A percentile compares a stretch with the other conserved stretches of the same genome.
Conservation (phyloP, 2,113 vertebrate genomes). For the Catagonus wagneri region DNA sequence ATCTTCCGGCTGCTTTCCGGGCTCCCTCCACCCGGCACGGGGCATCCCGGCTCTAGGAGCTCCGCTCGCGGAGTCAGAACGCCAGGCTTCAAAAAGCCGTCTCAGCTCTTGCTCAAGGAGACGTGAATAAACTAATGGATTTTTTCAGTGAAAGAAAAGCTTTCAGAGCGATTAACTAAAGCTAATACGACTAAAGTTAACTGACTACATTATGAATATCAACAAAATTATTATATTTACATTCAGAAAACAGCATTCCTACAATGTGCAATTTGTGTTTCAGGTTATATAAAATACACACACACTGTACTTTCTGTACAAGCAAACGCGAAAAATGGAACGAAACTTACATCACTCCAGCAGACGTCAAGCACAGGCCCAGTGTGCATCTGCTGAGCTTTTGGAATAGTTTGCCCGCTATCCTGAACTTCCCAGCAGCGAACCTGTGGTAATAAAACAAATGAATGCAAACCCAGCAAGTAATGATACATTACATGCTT, state of each 20-base stretch:
- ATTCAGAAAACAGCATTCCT: not conserved
- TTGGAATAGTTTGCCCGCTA: constrained; percentile 98
- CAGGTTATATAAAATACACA: not conserved
- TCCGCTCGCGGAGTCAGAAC: not conserved
- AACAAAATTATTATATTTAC: not conserved
- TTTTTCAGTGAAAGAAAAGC: constrained; percentile 2
- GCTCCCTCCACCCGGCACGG: not conserved
- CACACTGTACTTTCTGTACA: not conserved
- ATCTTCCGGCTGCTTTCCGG: not conserved
- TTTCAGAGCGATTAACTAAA: not conserved
- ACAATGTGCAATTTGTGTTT: not conserved
- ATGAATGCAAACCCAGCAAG: too few relatives aligned
- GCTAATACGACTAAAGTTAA: not conserved
- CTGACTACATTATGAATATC: not conserved
- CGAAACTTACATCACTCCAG: constrained; percentile 96
- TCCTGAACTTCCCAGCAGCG: constrained; percentile 99
- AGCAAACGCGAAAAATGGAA: not conserved
- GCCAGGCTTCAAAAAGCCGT: not conserved
- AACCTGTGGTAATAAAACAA: constrained; percentile 87
- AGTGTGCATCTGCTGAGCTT: constrained; percentile 99
- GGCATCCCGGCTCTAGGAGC: not conserved
- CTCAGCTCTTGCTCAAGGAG: not conserved
- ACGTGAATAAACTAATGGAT: not conserved
- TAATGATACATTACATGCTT: rapidly evolving
- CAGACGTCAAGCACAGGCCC: constrained; percentile 96